Base-by-base conservation (phyloP, 2,113 vertebrate genomes). In the Camelus dromedarius region DNA sequence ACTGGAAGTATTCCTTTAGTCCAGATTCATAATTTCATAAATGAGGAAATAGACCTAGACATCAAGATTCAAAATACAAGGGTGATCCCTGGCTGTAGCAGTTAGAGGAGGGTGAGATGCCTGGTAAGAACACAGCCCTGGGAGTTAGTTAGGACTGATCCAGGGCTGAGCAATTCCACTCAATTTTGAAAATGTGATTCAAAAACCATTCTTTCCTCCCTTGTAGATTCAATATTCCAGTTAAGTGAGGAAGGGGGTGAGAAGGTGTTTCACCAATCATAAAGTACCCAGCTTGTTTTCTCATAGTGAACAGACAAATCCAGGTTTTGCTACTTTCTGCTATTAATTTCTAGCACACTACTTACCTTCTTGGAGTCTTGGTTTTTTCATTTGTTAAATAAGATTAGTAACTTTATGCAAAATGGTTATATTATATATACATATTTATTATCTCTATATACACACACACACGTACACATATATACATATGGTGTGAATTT, bases 41-140 rank as follows among this genome's bases (percentile, higher is more conserved):
- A 62, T 62, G 60, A 89, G 12, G 13, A 66, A 54, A 26, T 18
- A 72, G 62, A 26, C 5, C 2, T 32, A 64, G 48, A 20, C 2
- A 7, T 58, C 26, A 77, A 20, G 46, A 24, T 75, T 38, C 54
- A 15, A 70, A 50, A 42, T n/a, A 11, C 14, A 52, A 46, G 16
- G 3, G 2, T 3, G 4, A 26, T 20, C 66, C 0, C 15, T 26
- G 14, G 48, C 5, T 52, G 2, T 4, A 4, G 1, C 16, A 6
- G 0, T 58, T 42, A 56, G 0, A 82, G 13, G 48, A 24, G 2
- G 30, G 50, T 60, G 58, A 86, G 42, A 75, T 2, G 19, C 13
- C 8, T 52, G 20, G 7, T 81, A 10, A 24, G n/a, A 42, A 75
- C 9, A 35, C 1, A 62, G 24, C 13, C 20, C 15, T 1, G 3